phyloP scores from a whole-genome alignment of 2,797 vertebrate species.

The Gila robusta region DNA sequence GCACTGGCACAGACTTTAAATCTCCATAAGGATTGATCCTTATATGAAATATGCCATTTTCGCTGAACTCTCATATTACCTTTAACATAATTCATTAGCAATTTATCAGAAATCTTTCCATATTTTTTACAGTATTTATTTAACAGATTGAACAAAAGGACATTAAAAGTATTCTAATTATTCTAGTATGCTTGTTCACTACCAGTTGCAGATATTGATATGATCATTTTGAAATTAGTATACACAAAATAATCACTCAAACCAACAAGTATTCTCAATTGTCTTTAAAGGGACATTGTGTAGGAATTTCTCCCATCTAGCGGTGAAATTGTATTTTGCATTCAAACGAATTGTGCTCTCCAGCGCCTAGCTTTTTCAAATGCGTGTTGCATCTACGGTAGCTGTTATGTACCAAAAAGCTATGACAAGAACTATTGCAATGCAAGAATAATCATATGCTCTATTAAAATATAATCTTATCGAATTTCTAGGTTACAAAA shows the following conservation, averaged over 20 bases:
- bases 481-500: too few species aligned
- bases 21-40: background rate
- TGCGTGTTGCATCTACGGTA: too few species aligned
- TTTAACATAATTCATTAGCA: conserved; percentile 9
- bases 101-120: conserved; percentile 18
- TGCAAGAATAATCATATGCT: too few species aligned
- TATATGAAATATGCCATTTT: conserved; percentile 9
- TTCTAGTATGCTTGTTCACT: background rate
- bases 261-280: background rate
- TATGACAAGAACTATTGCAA: too few species aligned
- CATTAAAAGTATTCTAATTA: background rate
- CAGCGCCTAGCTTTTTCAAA: too few species aligned
- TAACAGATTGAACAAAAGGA: too few species aligned
- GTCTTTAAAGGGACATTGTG: background rate
- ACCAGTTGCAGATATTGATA: background rate
- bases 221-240: background rate
- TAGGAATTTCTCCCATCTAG: too few species aligned
- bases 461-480: too few species aligned
- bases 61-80: conserved; percentile 19
- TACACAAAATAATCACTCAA: background rate
- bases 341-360: too few species aligned
- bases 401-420: too few species aligned
- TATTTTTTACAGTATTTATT: background rate
- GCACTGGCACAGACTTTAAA: background rate
- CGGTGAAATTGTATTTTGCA: too few species aligned